Percentiles rank a stretch among this genome's conserved stretches.
Evolutionary conservation across 2,888 invertebrate genomes (phyloP).

Genomic region (Cepaea hortensis): DNA sequence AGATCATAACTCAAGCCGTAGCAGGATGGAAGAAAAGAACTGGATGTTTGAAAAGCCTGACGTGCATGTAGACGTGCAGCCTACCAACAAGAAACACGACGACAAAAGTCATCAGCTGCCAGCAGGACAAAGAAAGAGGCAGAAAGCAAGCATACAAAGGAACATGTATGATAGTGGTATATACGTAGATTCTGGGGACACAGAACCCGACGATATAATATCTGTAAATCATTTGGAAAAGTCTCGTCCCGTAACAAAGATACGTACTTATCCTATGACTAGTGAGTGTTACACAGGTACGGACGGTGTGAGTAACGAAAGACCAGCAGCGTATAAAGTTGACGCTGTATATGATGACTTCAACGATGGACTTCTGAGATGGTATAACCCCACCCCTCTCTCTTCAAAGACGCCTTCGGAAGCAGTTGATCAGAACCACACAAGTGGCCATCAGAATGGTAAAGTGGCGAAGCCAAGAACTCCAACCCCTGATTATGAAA

Average conservation of each 20-base stretch:
- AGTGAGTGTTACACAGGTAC: no score
- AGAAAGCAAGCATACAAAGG: background rate
- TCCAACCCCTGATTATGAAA: constrained; percentile 19
- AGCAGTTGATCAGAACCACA: no score
- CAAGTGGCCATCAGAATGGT: background rate
- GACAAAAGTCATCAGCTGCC: background rate
- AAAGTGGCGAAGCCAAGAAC: background rate
- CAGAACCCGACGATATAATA: background rate
- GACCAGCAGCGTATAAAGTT: background rate
- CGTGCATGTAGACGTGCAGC: background rate
- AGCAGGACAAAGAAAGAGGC: background rate
- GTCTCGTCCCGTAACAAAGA: background rate
- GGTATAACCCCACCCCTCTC: background rate
- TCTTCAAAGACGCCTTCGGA: background rate
- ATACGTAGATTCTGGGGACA: background rate
- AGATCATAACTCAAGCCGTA: background rate
- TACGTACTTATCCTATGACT: background rate
- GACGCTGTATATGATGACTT: background rate
- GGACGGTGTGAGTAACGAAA: no score
- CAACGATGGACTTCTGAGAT: background rate
- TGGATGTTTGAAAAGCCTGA: background rate
- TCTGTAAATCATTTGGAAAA: background rate
- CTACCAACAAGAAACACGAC: background rate
- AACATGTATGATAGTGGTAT: constrained; percentile 19
- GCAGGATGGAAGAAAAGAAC: background rate